A percentile compares a stretch with the other conserved stretches of the same genome.
Conservation (phyloP, 2,888 invertebrate genomes). For the Exephanes ischioxanthus region DNA sequence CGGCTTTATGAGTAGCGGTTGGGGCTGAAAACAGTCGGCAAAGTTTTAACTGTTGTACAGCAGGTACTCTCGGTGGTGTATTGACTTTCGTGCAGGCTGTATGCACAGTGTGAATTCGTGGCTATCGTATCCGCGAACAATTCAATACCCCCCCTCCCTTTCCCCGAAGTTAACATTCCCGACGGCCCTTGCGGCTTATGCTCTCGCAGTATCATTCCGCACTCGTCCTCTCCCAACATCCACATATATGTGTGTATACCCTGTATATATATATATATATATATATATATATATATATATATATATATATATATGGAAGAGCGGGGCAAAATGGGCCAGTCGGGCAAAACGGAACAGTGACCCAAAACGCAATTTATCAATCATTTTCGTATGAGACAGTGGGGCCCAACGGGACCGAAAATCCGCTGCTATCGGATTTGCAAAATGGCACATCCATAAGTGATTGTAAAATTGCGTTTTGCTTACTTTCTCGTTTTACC, state of each 20-base stretch:
- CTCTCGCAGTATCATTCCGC: constrained; percentile 21
- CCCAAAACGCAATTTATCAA: too few relatives aligned
- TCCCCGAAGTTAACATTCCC: constrained; percentile 19
- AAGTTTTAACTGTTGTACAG: neutral
- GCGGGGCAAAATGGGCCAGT: too few relatives aligned
- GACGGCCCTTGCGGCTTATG: constrained; percentile 15
- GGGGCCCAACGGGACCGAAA: too few relatives aligned
- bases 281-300: too few relatives aligned
- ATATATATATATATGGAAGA: too few relatives aligned
- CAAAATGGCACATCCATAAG: too few relatives aligned
- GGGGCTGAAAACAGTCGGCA: neutral
- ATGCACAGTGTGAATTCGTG: constrained; percentile 30
- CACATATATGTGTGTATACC: neutral
- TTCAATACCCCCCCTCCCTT: neutral
- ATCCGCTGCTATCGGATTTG: too few relatives aligned
- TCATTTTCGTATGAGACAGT: too few relatives aligned
- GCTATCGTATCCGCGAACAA: constrained; percentile 38
- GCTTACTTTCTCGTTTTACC: too few relatives aligned
- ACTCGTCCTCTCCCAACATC: neutral
- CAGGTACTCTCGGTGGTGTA: constrained; percentile 1
- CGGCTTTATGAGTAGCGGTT: neutral
- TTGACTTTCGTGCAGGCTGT: constrained; percentile 13
- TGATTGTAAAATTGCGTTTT: too few relatives aligned
- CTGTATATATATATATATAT: too few relatives aligned
- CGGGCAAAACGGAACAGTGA: too few relatives aligned